A percentile compares a stretch with the other conserved stretches of the same genome.
These are phyloP conservation scores for Ischnus inquisitorius DNA, from an alignment of 2,888 invertebrate species.

Conservation along the genomic window DNA sequence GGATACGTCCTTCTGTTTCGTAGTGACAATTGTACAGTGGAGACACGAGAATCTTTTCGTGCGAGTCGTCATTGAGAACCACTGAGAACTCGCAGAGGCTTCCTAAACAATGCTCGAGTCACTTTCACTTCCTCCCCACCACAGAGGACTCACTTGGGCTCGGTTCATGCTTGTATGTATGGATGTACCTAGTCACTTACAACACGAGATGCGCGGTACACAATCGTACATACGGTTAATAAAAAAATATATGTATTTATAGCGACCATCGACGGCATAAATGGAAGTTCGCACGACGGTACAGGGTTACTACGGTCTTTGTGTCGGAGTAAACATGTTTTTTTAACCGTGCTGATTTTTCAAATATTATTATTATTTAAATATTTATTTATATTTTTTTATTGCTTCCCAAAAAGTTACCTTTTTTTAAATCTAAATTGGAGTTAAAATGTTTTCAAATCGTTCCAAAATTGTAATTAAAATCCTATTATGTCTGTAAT, in stretches of 20 bases:
- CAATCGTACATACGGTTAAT: conserved; percentile 44
- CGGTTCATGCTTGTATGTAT: conserved; percentile 40
- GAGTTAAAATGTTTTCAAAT: no score
- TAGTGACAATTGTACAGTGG: neutral
- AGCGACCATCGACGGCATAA: conserved; percentile 39
- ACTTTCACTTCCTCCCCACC: conserved; percentile 84
- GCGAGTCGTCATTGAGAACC: conserved; percentile 72
- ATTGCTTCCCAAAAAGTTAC: no score
- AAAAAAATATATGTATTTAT: conserved; percentile 58
- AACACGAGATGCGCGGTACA: conserved; percentile 52
- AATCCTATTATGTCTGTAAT: no score
- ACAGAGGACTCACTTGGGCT: conserved; percentile 43
- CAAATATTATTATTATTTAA: no score
- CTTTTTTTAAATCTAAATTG: no score
- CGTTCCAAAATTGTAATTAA: no score
- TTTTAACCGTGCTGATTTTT: neutral
- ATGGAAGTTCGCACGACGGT: conserved; percentile 47
- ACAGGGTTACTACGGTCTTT: conserved; percentile 8
- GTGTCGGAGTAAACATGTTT: conserved; percentile 5
- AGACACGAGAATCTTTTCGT: conserved; percentile 7
- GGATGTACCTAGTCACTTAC: conserved; percentile 52
- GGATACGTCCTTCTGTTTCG: neutral
- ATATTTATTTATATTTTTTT: no score
- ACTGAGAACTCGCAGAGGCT: conserved; percentile 81
- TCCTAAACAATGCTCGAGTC: conserved; percentile 85